A percentile compares a stretch with the other conserved stretches of the same genome.
Evolutionary conservation across 1,140 invertebrate species (phyloP).

Genomic region (Pinna nobilis): DNA sequence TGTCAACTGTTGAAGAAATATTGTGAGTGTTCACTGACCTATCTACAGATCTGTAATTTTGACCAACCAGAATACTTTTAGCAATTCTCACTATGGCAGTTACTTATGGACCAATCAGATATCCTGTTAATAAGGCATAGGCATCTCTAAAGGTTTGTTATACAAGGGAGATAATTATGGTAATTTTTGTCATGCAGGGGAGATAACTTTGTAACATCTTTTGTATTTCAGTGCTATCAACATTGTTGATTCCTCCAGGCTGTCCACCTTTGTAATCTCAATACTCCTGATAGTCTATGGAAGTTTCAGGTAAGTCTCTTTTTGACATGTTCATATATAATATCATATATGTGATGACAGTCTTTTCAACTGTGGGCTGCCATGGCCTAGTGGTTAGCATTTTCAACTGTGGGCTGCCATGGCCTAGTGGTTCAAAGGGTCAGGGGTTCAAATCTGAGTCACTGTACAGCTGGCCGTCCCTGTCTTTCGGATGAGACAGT

Average conservation of each 20-base stretch:
- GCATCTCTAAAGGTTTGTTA: neutral
- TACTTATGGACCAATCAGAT: neutral
- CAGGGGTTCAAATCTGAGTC: too few species aligned
- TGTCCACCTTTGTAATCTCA: slow-evolving; percentile 97
- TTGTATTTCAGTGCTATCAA: slow-evolving; percentile 78
- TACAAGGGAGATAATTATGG: too few species aligned
- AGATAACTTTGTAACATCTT: slow-evolving; percentile 1
- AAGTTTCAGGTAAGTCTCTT: slow-evolving; percentile 81
- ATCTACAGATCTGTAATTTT: too few species aligned
- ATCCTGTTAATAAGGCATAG: neutral
- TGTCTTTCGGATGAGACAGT: too few species aligned
- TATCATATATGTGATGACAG: neutral
- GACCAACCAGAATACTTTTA: too few species aligned
- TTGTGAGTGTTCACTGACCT: too few species aligned
- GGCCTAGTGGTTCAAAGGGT: too few species aligned
- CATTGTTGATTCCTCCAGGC: slow-evolving; percentile 96
- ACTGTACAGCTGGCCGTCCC: too few species aligned
- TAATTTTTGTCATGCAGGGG: too few species aligned
- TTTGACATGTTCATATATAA: neutral
- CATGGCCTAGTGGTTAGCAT: neutral
- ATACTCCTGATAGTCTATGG: slow-evolving; percentile 98
- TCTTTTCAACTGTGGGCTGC: neutral
- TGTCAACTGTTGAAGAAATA: too few species aligned
- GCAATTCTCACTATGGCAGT: neutral
- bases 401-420: too few species aligned